Evolutionary conservation across 1,140 invertebrate genomes (phyloP), one percentile per base, ranked within the genome.

Genomic region (Whitmania pigra): DNA sequence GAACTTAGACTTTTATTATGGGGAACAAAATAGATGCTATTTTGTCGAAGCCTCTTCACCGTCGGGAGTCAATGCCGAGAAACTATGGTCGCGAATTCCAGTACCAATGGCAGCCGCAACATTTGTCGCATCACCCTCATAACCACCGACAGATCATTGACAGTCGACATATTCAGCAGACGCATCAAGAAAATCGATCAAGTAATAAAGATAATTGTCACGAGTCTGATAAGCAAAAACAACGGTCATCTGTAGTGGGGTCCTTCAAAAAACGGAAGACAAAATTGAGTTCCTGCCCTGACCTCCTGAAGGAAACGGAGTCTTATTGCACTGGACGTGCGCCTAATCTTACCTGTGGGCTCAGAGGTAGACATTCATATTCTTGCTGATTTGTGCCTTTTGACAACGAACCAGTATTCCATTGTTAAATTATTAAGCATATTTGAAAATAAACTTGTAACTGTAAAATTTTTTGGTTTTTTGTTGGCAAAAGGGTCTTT

Each of bases 261-360:
- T 25, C 57, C 22, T 63, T 63, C 29, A 11, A 20, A 22, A 63
- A 31, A 17, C 57, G 57, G 57, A 63, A 31, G 57, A 18, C 22
- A 13, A 63, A 63, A 63, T 63, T 63, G 29, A 63, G 57, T 63
- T 63, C 57, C 11, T 63, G 57, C 20, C 57, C 57, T 63, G 57
- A 63, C 57, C 57, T 63, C 11, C 20, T 63, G 11, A 63, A 63
- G 18, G 57, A 63, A 63, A 57, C 20, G 20, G 54, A 57, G 31
- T 31, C 57, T 63, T 25, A 22, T 63, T 63, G 22, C 20, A 63
- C 29, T 20, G 57, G 13, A 11, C 2, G 15, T 20, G 15, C 22
- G 9, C 11, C 6, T 11, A 13, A 31, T 22, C 29, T 22, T 6
- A 63, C 11, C 11, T 1, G 15, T n/a, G 57, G 57, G 11, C 15